A percentile compares a stretch with the other conserved stretches of the same genome.
These are phyloP conservation scores for Micropterix aruncella DNA, from an alignment of 2,888 invertebrate genomes.

Conservation along the genomic window DNA sequence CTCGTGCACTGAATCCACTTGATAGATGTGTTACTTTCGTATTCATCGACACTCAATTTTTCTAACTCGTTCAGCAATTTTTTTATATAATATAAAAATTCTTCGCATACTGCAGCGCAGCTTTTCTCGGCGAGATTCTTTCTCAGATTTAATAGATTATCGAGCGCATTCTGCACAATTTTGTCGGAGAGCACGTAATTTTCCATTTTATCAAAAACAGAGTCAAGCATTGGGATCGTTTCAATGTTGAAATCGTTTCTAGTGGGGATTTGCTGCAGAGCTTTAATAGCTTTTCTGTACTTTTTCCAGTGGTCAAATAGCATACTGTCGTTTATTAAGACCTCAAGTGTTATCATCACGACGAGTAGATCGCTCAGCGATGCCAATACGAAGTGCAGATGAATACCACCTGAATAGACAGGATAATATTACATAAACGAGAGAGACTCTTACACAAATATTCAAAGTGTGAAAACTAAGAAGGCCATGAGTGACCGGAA, in stretches of 20 bases:
- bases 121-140: conserved; percentile 33
- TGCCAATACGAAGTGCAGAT: conserved; percentile 33
- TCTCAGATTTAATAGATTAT: conserved; percentile 26
- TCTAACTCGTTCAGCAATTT: conserved; percentile 49
- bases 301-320: conserved; percentile 52
- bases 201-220: conserved; percentile 56
- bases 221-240: conserved; percentile 52
- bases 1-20: conserved; percentile 54
- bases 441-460: too few species aligned
- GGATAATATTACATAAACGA: too few species aligned
- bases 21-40: conserved; percentile 35
- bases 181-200: conserved; percentile 50
- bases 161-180: conserved; percentile 47
- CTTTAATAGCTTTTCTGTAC: conserved; percentile 61
- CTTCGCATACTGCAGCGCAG: conserved; percentile 32
- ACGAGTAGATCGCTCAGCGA: conserved; percentile 51
- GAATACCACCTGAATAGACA: conserved; percentile 31
- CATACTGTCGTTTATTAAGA: conserved; percentile 29
- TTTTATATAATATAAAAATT: conserved; percentile 52
- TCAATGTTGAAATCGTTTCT: conserved; percentile 38
- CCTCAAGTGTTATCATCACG: conserved; percentile 53
- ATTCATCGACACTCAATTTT: conserved; percentile 32
- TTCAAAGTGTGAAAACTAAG: too few species aligned
- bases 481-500: too few species aligned
- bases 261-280: conserved; percentile 47